These are phyloP conservation scores for Oithona nana DNA, from an alignment of 2,888 invertebrate genomes.

Conservation along the genomic window DNA sequence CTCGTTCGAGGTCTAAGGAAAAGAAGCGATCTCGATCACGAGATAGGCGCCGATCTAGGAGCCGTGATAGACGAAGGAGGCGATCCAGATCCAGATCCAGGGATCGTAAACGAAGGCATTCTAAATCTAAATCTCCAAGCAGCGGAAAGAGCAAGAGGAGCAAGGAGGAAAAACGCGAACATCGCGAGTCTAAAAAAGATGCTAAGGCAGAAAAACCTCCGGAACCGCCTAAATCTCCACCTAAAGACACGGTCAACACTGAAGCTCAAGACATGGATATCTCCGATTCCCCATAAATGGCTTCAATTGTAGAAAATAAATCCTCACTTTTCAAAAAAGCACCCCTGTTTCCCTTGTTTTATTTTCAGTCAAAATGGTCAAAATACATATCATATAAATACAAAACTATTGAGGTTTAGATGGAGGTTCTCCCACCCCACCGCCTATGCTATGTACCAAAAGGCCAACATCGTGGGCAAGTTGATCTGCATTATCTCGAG, in stretches of 20 bases:
- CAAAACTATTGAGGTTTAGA: slow-evolving; percentile 23
- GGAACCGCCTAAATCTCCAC: slow-evolving; percentile 24
- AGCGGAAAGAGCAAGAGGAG: slow-evolving; percentile 22
- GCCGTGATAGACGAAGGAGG: slow-evolving; percentile 30
- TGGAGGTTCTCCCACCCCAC: slow-evolving; percentile 51
- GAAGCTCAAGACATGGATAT: slow-evolving; percentile 43
- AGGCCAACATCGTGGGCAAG: slow-evolving; percentile 54
- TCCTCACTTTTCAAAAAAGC: no score
- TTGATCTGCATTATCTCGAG: slow-evolving; percentile 44
- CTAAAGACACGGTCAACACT: not conserved
- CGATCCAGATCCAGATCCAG: slow-evolving; percentile 29
- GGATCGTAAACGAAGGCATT: slow-evolving; percentile 24
- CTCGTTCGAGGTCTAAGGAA: not conserved
- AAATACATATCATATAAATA: no score
- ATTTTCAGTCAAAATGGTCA: no score
- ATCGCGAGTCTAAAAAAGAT: slow-evolving; percentile 34
- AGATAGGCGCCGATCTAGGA: slow-evolving; percentile 23
- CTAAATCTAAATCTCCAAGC: slow-evolving; percentile 25
- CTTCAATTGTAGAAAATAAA: no score
- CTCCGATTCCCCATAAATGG: slow-evolving; percentile 49
- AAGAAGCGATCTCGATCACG: not conserved
- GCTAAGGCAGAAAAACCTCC: slow-evolving; percentile 37
- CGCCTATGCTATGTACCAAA: slow-evolving; percentile 59
- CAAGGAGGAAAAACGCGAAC: slow-evolving; percentile 32
- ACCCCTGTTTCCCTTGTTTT: no score